Evolutionary conservation across 2,888 invertebrate genomes (phyloP), one percentile per base, ranked within the genome.

Genomic region (Melanchra persicariae): DNA sequence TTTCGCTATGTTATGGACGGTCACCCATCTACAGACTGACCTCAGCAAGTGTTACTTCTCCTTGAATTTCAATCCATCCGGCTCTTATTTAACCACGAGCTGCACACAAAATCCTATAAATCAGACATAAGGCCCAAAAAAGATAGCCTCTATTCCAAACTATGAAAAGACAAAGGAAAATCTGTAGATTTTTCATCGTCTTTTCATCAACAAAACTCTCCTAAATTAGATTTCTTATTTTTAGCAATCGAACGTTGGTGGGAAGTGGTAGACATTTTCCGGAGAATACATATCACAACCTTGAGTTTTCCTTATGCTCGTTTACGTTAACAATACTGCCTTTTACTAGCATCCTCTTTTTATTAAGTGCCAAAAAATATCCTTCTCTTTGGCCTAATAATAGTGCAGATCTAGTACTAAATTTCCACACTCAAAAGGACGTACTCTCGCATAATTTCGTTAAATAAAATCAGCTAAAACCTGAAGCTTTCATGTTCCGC

Each of bases 371-470:
- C 8, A 22, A 15, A 2, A 22, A 15, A 59, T 24, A 24, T 45
- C 1, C 22, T 4, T 24, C 0, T 45, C 1, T 69, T 19, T 19
- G 24, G 10, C 24, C 15, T 26, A 22, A 7, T 30, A 10, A 55
- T 24, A 71, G n/a, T 12, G n/a, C 3, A n/a, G 9, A 51, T 43
- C 17, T 47, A 17, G 22, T 2, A 24, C 22, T 17, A 40, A 24
- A 75, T 45, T 7, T 30, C 8, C 22, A n/a, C 22, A 12, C 24
- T 37, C 30, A 22, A 76, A 60, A 60, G 12, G 43, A 60, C 12
- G 37, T 12, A 17, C n/a, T 5, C 52, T 6, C 24, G 6, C 2
- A 57, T 57, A 49, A 60, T 58, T 54, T 22, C 4, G 22, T 5
- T 26, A 12, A 57, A 62, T 51, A 47, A 40, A 58, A 17, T 12